Base-by-base conservation (phyloP, 1,140 invertebrate species). In the Drosophila lini region DNA sequence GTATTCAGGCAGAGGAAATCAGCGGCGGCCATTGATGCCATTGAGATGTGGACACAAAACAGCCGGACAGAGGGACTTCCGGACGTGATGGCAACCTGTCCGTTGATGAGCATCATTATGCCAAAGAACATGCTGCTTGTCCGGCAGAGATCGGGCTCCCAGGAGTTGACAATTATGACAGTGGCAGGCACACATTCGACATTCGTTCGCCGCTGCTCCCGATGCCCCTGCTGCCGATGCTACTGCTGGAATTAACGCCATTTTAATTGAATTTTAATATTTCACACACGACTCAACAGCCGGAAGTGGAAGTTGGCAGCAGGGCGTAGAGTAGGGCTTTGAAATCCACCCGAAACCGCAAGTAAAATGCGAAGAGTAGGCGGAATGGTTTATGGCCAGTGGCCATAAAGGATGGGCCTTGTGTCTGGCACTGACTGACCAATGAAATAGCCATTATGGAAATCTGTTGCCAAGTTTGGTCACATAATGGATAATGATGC, bases 201-300 rank as follows among this genome's bases (percentile, higher is more conserved):
- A 69, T 77, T 74, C 75, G 79, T 76, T 67, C 36, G 50, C n/a
- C 28, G 22, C 25, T 62, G 50, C 25, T 31, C 9, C 38, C 15
- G 55, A 48, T 44, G 55, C 57, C 74, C 57, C 62, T 73, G 76
- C n/a, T 22, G 15, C 28, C 45, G 45, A 19, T 53, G 40, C 64
- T 70, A 55, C 83, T 74, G 78, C 83, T 81, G 76, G 78, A 88
- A 91, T 91, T 91, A 91, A 91, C 89, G 89, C 81, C 81, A 89
- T 91, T 91, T 91, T 91, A 91, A 91, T 91, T 91, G 89, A 91
- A 91, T 91, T 91, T 91, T 91, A 91, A 91, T 91, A 91, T 91
- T 91, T 91, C 80, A 91, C 89, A 89, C 79, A 91, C 74, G 74
- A 77, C 74, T 77, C 84, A 70, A 80, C 80, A 74, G 71, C 68